These are phyloP conservation scores for Cryptophagus acutangulus DNA, from an alignment of 2,888 invertebrate species.

Conservation along the genomic window DNA sequence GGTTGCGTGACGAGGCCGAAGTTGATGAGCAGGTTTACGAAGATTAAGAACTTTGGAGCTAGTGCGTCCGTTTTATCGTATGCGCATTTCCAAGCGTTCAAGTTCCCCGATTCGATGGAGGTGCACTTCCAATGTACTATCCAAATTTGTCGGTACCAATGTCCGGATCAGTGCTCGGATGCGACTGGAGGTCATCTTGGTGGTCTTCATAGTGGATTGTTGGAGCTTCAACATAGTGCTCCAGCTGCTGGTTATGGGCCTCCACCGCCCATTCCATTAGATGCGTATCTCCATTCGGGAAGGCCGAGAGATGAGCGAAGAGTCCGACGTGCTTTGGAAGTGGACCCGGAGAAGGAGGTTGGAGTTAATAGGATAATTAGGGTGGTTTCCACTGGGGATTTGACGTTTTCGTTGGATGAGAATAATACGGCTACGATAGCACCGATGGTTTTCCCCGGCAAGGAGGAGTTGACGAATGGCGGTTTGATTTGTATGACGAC, in stretches of 20 bases:
- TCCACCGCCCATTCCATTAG: slow-evolving; percentile 55
- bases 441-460: slow-evolving; percentile 65
- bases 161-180: slow-evolving; percentile 87
- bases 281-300: slow-evolving; percentile 63
- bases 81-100: slow-evolving; percentile 92
- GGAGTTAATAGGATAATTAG: slow-evolving; percentile 84
- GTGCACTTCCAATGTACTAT: slow-evolving; percentile 95
- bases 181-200: slow-evolving; percentile 29
- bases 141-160: slow-evolving; percentile 88
- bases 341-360: slow-evolving; percentile 70
- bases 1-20: slow-evolving; percentile 91
- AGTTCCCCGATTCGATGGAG: slow-evolving; percentile 95
- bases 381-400: slow-evolving; percentile 86
- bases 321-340: slow-evolving; percentile 47
- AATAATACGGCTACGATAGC: slow-evolving; percentile 55
- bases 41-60: slow-evolving; percentile 92
- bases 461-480: slow-evolving; percentile 49
- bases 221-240: slow-evolving; percentile 56
- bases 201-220: slow-evolving; percentile 45
- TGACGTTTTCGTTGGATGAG: slow-evolving; percentile 78
- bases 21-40: slow-evolving; percentile 88
- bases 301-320: slow-evolving; percentile 69
- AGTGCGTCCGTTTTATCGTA: slow-evolving; percentile 88
- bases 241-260: slow-evolving; percentile 63
- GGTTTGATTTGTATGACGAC: slow-evolving; percentile 89